Evolutionary conservation across 2,888 invertebrate species (phyloP).

Genomic region (Idaea dimidiata): DNA sequence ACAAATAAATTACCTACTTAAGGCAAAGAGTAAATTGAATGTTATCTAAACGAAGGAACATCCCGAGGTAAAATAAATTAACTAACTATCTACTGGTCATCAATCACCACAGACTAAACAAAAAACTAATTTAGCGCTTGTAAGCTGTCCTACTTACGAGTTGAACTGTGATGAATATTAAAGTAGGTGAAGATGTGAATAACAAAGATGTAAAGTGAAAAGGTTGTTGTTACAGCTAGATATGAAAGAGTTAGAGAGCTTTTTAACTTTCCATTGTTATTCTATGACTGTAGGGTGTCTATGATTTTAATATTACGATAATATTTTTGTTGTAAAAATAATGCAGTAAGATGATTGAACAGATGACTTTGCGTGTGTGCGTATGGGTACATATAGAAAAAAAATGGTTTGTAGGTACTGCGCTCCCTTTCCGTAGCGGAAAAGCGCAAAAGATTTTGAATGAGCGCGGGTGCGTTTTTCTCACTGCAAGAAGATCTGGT

Average conservation of each 20-base stretch:
- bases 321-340: too few relatives aligned
- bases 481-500: too few relatives aligned
- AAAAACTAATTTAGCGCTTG: not conserved
- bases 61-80: not conserved
- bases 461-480: too few relatives aligned
- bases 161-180: too few relatives aligned
- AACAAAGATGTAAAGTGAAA: not conserved
- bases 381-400: too few relatives aligned
- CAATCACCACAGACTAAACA: not conserved
- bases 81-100: not conserved
- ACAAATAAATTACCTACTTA: not conserved
- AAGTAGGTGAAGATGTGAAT: not conserved
- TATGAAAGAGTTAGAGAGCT: constrained; percentile 34
- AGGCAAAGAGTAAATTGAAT: not conserved
- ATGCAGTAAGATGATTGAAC: too few relatives aligned
- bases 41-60: not conserved
- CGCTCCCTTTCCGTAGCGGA: too few relatives aligned
- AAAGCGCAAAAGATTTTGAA: too few relatives aligned
- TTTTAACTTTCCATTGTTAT: constrained; percentile 34
- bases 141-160: not conserved
- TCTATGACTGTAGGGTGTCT: constrained; percentile 10
- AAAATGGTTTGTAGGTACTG: too few relatives aligned
- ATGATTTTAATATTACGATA: constrained; percentile 6
- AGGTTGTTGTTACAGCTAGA: constrained; percentile 32
- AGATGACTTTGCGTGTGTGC: too few relatives aligned